phyloP scores from a whole-genome alignment of 2,797 vertebrate species.

The Apogon hyalosoma region DNA sequence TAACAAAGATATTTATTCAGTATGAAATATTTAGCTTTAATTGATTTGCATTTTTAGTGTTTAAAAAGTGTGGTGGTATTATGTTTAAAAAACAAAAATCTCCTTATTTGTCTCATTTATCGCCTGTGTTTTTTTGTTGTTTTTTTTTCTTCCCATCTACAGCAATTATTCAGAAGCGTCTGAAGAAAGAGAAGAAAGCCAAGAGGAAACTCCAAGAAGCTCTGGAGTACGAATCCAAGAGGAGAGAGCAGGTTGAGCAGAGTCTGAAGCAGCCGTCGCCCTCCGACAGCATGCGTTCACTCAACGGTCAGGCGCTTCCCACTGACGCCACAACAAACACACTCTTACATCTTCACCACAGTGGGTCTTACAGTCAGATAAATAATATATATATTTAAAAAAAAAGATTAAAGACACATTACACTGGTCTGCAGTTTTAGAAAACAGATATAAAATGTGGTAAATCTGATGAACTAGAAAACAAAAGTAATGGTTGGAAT shows the following conservation, averaged over 20 bases:
- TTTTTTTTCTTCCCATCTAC: not conserved
- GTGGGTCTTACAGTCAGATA: no score
- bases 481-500: no score
- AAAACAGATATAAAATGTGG: no score
- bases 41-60: conserved; percentile 55
- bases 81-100: not conserved
- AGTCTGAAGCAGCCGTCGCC: conserved; percentile 96
- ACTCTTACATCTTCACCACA: no score
- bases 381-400: no score
- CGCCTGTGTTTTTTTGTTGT: conserved; percentile 9
- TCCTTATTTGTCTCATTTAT: conserved; percentile 34
- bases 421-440: no score
- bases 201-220: conserved; percentile 99
- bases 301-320: conserved; percentile 91
- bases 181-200: conserved; percentile 99
- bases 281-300: conserved; percentile 94
- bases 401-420: no score
- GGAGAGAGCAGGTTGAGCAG: conserved; percentile 96
- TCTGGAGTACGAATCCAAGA: conserved; percentile 97
- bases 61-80: not conserved
- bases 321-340: not conserved
- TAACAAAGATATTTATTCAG: conserved; percentile 55
- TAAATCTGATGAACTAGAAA: no score
- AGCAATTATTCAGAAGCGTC: conserved; percentile 99
- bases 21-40: conserved; percentile 72